Evolutionary conservation across 2,113 vertebrate genomes (phyloP), one percentile per base, ranked within the genome.

Genomic region (Phyllostomus discolor): DNA sequence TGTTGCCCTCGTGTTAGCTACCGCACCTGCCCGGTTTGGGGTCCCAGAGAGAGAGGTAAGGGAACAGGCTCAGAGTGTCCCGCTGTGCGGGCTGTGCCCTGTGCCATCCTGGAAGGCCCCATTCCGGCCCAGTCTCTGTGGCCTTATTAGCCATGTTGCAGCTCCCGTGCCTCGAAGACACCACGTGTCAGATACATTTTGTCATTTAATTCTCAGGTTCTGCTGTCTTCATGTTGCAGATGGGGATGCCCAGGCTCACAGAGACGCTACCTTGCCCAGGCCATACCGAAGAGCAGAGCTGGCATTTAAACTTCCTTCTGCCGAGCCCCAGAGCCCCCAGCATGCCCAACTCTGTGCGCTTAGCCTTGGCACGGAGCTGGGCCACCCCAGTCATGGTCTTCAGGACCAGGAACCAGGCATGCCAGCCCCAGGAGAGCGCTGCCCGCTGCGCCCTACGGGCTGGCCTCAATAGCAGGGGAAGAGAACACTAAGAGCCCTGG

Each of bases 351-450:
- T 41, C 48, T 28, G 66, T 2, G 33, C 8, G 33, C 31, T 64
- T 0, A 7, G 35, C 10, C 20, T 0, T 31, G 57, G 67, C 26
- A 19, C 6, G 2, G 62, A 54, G 31, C 31, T 7, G 1, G 15
- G 66, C n/a, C 22, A 3, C 66, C 62, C 24, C 0, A 19, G 7
- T 41, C 11, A 11, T 15, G 70, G 70, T 33, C 48, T 54, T 16
- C 38, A 22, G 22, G 28, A 20, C 2, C 0, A 1, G 1, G 16
- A 35, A 38, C 41, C 48, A 4, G 5, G 19, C 48, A 1, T 0
- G 38, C 17, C 52, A 24, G 54, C n/a, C 38, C 66, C 46, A 15
- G 7, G 22, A 69, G 7, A 86, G 80, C 67, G 0, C 50, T 24
- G 85, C 66, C 66, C 50, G 11, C 31, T 8, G 4, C 17, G 31